These are phyloP conservation scores for Chaetops frenatus DNA, from an alignment of 2,113 vertebrate genomes.

Conservation along the genomic window DNA sequence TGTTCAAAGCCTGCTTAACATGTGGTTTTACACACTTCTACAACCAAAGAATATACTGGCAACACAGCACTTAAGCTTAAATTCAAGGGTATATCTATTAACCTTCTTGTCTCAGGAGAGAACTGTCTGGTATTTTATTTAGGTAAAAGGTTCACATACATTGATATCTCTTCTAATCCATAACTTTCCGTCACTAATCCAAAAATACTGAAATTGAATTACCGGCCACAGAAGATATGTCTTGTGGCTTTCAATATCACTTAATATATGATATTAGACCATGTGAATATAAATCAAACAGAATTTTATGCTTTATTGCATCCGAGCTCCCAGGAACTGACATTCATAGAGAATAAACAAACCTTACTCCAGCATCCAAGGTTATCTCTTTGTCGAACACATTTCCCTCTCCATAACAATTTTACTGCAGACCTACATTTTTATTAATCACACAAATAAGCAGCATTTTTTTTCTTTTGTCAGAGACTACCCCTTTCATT, in stretches of 20 bases:
- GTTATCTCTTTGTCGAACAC: not conserved
- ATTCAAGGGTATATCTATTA: not conserved
- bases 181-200: conserved; percentile 2
- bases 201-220: conserved; percentile 16
- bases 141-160: not conserved
- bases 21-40: not conserved
- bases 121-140: not conserved
- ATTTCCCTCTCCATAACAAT: not conserved
- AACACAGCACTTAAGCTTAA: not conserved
- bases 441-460: not conserved
- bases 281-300: not conserved
- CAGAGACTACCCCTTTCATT: not conserved
- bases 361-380: not conserved
- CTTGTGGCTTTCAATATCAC: not conserved
- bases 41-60: not conserved
- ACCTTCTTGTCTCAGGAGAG: not conserved
- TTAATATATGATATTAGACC: not conserved
- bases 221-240: not conserved
- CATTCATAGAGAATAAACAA: not conserved
- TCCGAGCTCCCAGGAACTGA: not conserved
- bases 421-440: not conserved
- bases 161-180: conserved; percentile 3
- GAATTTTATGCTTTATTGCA: conserved; percentile 27
- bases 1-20: not conserved
- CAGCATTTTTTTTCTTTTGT: not conserved